phyloP scores from a whole-genome alignment of 2,888 invertebrate species.

The Oegoconia quadripuncta region DNA sequence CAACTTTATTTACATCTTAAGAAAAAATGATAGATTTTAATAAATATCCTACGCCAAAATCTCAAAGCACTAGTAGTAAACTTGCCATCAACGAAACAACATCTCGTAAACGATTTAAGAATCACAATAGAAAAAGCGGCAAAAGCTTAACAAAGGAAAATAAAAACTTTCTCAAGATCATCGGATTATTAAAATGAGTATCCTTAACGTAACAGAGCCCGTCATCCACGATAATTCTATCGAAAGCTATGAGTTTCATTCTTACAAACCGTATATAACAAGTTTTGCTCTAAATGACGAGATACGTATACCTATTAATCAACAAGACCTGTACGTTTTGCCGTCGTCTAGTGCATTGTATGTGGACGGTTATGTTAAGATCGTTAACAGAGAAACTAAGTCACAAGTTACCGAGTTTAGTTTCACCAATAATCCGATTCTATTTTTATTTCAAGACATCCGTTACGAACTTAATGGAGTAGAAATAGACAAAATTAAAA shows the following conservation, averaged over 20 bases:
- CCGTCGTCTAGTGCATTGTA: slow-evolving; percentile 30
- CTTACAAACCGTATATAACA: slow-evolving; percentile 27
- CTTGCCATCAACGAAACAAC: background rate
- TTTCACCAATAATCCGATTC: slow-evolving; percentile 29
- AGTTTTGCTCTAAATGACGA: slow-evolving; percentile 33
- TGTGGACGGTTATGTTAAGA: slow-evolving; percentile 24
- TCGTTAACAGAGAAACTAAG: too few relatives aligned
- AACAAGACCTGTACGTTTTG: slow-evolving; percentile 30
- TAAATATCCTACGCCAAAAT: background rate
- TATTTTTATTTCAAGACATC: slow-evolving; percentile 37
- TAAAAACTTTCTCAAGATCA: slow-evolving; percentile 19
- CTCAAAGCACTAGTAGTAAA: background rate
- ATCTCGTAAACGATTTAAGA: too few relatives aligned
- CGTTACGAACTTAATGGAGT: slow-evolving; percentile 41
- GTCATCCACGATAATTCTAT: too few relatives aligned
- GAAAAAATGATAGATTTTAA: too few relatives aligned
- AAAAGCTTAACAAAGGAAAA: slow-evolving; percentile 13
- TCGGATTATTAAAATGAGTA: too few relatives aligned
- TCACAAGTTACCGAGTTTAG: background rate
- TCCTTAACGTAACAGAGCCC: too few relatives aligned
- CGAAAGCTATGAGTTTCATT: too few relatives aligned
- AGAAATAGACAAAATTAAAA: too few relatives aligned
- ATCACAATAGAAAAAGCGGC: slow-evolving; percentile 2
- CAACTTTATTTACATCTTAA: too few relatives aligned
- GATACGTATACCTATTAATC: slow-evolving; percentile 34